Evolutionary conservation across 2,113 vertebrate genomes (phyloP), one percentile per base, ranked within the genome.

Genomic region (Parotia lawesii): DNA sequence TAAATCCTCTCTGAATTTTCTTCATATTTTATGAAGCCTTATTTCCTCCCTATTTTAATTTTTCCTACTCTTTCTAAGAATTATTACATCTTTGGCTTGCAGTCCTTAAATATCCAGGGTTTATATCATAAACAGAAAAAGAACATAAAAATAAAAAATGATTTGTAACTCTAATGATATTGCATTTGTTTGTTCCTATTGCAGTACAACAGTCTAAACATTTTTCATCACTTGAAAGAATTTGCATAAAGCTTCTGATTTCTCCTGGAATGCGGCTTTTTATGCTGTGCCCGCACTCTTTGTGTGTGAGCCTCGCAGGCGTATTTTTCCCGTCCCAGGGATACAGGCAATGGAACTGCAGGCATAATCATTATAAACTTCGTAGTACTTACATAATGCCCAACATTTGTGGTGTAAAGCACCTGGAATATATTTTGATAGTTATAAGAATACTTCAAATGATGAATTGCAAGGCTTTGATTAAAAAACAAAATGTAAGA

Each of bases 371-470:
- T 79, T 67, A 77, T 77, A 44, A 93, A 88, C 35, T 73, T 83
- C 12, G 4, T 35, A 77, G 51, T 57, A 31, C 73, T 91, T 61
- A 42, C 9, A 75, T 69, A 94, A 75, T 72, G 62, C 82, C 82
- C 44, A 72, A 69, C 45, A 15, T 86, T 92, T 86, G 57, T 22
- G 18, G 60, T 77, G 48, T 80, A 84, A 94, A 96, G 40, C 76
- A 71, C 89, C 81, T 89, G 83, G 86, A 87, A 79, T 85, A 60
- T 56, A 67, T 84, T 90, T 92, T 80, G 53, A 33, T 74, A 74
- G 51, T 29, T 86, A n/a, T 18, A 89, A 84, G 60, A 90, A 86
- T 84, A 75, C 94, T 94, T 94, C 76, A 90, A 74, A 90, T 71
- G 71, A 80, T 80, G 53, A 88, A 86, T 58, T 64, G 12, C 53